phyloP scores from a whole-genome alignment of 2,888 invertebrate genomes.

The Caenorhabditis macrosperma region DNA sequence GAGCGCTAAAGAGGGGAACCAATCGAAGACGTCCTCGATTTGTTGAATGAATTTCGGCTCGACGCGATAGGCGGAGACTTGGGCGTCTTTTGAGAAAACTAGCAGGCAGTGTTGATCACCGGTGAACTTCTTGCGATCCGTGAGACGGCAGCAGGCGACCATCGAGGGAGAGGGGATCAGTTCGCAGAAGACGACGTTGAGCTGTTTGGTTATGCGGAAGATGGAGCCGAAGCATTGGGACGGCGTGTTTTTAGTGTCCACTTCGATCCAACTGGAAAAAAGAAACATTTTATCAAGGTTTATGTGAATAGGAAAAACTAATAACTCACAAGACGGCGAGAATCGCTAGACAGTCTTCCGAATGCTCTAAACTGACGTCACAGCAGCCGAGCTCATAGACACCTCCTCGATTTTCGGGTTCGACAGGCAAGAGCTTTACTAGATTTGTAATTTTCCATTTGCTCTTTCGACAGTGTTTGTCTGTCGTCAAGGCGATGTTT shows the following conservation, averaged over 20 bases:
- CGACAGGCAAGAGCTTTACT: conserved; percentile 35
- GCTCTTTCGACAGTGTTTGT: conserved; percentile 27
- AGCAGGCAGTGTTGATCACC: conserved; percentile 50
- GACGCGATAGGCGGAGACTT: conserved; percentile 51
- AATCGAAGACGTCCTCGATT: conserved; percentile 57
- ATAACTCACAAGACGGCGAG: conserved; percentile 25
- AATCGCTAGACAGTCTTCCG: conserved; percentile 52
- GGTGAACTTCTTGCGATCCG: conserved; percentile 46
- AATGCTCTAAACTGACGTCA: conserved; percentile 39
- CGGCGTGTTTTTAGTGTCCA: conserved; percentile 36
- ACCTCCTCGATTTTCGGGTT: conserved; percentile 30
- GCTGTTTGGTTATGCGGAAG: conserved; percentile 40
- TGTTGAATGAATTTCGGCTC: conserved; percentile 27
- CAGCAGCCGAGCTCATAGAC: conserved; percentile 43
- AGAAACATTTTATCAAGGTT: conserved; percentile 1
- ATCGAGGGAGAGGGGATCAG: conserved; percentile 43
- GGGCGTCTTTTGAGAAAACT: conserved; percentile 43
- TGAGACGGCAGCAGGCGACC: conserved; percentile 53
- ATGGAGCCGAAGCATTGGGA: conserved; percentile 53
- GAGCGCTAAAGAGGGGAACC: conserved; percentile 56
- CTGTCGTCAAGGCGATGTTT: conserved; percentile 26
- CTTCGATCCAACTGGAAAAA: conserved; percentile 48
- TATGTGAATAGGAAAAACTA: too few species aligned
- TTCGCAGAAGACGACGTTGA: conserved; percentile 34
- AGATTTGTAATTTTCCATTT: conserved; percentile 40